Evolutionary conservation across 2,888 invertebrate genomes (phyloP).

Genomic region (Ectropis crepuscularia): DNA sequence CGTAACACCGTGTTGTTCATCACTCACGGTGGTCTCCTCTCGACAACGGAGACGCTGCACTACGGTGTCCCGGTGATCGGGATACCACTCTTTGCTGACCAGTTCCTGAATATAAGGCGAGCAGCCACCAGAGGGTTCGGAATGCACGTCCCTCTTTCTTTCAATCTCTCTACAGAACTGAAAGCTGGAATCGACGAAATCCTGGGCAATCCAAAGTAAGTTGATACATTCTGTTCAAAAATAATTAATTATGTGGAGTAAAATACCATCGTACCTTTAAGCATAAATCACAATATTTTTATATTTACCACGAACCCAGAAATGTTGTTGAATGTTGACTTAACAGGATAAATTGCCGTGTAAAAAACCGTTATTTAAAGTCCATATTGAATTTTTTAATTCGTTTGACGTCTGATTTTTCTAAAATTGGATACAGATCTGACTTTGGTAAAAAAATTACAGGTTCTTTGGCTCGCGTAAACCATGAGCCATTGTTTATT

Average conservation of each 20-base stretch:
- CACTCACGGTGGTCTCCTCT: slow-evolving; percentile 61
- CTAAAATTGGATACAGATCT: too few relatives aligned
- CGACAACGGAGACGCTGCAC: slow-evolving; percentile 59
- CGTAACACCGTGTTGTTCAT: slow-evolving; percentile 57
- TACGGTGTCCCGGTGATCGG: slow-evolving; percentile 62
- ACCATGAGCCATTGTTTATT: too few relatives aligned
- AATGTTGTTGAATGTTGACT: too few relatives aligned
- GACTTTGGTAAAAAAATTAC: too few relatives aligned
- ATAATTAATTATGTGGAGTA: neutral
- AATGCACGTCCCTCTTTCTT: slow-evolving; percentile 43
- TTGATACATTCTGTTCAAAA: neutral
- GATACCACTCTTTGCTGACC: slow-evolving; percentile 61
- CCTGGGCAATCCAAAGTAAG: slow-evolving; percentile 50
- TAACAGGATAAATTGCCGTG: too few relatives aligned
- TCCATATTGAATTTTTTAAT: too few relatives aligned
- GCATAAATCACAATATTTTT: neutral
- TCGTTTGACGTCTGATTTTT: too few relatives aligned
- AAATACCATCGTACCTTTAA: neutral
- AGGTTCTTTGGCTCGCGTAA: too few relatives aligned
- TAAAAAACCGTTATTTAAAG: too few relatives aligned
- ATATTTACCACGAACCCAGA: too few relatives aligned
- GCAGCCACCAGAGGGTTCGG: slow-evolving; percentile 59
- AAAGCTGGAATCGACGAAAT: slow-evolving; percentile 53
- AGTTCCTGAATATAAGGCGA: slow-evolving; percentile 60
- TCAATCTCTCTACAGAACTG: slow-evolving; percentile 50